phyloP scores from a whole-genome alignment of 2,113 vertebrate species.

The Stomatorhinus ivindoensis region DNA sequence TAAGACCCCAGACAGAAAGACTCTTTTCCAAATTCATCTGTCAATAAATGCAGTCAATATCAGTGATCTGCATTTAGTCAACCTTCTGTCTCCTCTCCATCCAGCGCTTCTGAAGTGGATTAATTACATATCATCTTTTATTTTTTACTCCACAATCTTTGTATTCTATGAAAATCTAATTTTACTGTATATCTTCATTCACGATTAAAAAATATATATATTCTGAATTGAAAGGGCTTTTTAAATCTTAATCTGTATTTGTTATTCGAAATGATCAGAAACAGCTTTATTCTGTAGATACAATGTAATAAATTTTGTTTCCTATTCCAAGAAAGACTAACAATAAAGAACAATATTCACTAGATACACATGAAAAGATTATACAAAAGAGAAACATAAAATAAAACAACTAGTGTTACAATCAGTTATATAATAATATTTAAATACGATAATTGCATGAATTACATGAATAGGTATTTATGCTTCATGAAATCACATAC shows the following conservation, averaged over 20 bases:
- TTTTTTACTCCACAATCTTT: neutral
- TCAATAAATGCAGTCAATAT: conserved; percentile 70
- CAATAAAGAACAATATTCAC: neutral
- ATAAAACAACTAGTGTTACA: neutral
- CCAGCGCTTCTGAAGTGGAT: conserved; percentile 16
- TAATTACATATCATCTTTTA: conserved; percentile 33
- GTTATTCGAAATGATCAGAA: neutral
- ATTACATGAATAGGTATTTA: neutral
- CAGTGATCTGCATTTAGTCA: conserved; percentile 58
- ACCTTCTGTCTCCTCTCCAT: conserved; percentile 44
- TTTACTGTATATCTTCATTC: neutral
- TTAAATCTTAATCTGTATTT: neutral
- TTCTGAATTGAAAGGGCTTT: neutral
- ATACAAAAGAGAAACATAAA: neutral
- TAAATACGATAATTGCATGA: neutral
- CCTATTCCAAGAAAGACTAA: neutral
- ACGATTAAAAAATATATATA: neutral
- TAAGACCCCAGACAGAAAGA: conserved; percentile 64
- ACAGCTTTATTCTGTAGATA: neutral
- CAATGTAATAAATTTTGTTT: neutral
- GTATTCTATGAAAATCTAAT: neutral
- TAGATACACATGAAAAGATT: neutral
- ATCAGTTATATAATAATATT: neutral
- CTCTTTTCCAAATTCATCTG: conserved; percentile 68
- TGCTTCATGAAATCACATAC: neutral